Percentiles rank a stretch among this genome's conserved stretches.
phyloP scores from a whole-genome alignment of 2,797 vertebrate species.

The Mastacembelus armatus region DNA sequence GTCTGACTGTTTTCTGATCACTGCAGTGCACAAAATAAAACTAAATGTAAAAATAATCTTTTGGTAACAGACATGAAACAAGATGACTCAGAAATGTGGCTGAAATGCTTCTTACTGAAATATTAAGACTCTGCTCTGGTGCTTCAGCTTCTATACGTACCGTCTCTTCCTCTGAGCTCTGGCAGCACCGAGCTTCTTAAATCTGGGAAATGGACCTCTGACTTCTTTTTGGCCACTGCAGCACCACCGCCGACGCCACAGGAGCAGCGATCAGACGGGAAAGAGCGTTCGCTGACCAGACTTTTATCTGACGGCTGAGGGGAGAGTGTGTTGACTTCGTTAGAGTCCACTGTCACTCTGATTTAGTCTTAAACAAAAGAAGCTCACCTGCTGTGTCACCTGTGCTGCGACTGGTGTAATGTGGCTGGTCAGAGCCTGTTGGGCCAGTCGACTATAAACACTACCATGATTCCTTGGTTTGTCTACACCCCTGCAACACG shows the following conservation, averaged over 20 bases:
- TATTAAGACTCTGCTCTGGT: neutral
- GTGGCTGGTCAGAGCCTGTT: constrained; percentile 65
- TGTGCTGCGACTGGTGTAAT: constrained; percentile 21
- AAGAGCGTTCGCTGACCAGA: constrained; percentile 38
- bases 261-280: constrained; percentile 42
- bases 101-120: too few species aligned
- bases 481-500: constrained; percentile 77
- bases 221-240: constrained; percentile 30
- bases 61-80: too few species aligned
- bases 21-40: too few species aligned
- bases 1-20: too few species aligned
- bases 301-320: constrained; percentile 60
- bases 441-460: constrained; percentile 71
- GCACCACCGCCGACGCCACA: neutral
- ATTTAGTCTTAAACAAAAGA: neutral
- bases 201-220: constrained; percentile 67
- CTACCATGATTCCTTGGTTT: constrained; percentile 80
- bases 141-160: constrained; percentile 12
- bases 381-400: constrained; percentile 64
- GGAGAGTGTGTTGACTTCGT: neutral
- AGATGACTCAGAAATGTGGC: too few species aligned
- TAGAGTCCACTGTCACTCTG: neutral
- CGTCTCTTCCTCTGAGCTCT: constrained; percentile 59
- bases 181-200: constrained; percentile 51
- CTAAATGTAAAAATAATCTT: too few species aligned